Conservation (phyloP, 2,797 vertebrate genomes). For the Margarornis squamiger region DNA sequence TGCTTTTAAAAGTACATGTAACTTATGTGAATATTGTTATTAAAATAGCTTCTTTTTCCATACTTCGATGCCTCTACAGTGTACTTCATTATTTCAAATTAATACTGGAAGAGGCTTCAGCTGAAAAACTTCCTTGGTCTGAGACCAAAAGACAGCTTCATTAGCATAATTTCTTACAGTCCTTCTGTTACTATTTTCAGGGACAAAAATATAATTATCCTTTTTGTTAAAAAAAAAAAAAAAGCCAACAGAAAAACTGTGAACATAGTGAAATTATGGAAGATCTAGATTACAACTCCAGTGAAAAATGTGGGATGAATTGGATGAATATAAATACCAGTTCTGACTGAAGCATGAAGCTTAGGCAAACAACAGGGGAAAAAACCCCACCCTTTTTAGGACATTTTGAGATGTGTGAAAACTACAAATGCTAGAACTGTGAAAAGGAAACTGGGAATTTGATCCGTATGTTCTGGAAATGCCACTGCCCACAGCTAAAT, state of each 20-base stretch:
- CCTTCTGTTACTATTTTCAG: constrained; percentile 20
- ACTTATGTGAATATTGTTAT: neutral
- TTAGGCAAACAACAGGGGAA: constrained; percentile 28
- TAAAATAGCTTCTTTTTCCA: neutral
- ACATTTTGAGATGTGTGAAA: constrained; percentile 68
- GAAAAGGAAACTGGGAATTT: constrained; percentile 68
- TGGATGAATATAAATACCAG: constrained; percentile 15
- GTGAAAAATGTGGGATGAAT: constrained; percentile 26
- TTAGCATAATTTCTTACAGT: neutral
- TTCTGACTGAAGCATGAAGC: constrained; percentile 42
- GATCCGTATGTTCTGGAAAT: constrained; percentile 72
- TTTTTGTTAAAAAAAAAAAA: neutral
- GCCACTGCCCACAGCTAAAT: constrained; percentile 62
- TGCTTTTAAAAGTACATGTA: neutral
- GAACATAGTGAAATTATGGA: neutral
- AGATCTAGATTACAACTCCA: constrained; percentile 31
- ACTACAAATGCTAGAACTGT: constrained; percentile 67
- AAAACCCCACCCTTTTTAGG: constrained; percentile 36
- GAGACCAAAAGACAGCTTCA: neutral
- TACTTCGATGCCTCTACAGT: neutral
- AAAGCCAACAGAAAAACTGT: neutral
- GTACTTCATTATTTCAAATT: neutral
- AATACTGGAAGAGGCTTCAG: neutral
- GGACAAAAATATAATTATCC: neutral
- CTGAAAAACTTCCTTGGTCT: neutral